These are phyloP conservation scores for Athalia circularis DNA, from an alignment of 2,888 invertebrate genomes.

Conservation along the genomic window DNA sequence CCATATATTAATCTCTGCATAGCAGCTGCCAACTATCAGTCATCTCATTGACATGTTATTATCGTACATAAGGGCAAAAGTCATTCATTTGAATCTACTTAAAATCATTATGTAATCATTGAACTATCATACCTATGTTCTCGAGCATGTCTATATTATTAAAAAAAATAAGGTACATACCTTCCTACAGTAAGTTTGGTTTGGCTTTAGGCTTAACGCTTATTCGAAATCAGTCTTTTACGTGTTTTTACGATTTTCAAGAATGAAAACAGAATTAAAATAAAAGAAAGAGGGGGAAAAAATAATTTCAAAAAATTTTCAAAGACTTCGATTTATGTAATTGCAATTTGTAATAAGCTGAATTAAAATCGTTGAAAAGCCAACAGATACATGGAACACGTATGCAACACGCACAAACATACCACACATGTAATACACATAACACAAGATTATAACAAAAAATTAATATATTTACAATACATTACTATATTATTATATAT, in stretches of 20 bases:
- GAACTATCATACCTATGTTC: constrained; percentile 21
- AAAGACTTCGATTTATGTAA: constrained; percentile 49
- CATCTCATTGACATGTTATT: constrained; percentile 59
- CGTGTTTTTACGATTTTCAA: constrained; percentile 46
- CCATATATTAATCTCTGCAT: constrained; percentile 57
- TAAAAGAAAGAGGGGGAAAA: constrained; percentile 7
- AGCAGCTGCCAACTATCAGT: constrained; percentile 62
- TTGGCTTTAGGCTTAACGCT: constrained; percentile 70
- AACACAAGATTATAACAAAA: constrained; percentile 34
- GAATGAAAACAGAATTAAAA: neutral
- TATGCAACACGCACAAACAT: constrained; percentile 48
- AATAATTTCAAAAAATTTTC: constrained; percentile 15
- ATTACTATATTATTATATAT: constrained; percentile 44
- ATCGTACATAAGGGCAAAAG: constrained; percentile 54
- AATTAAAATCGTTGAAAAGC: constrained; percentile 14
- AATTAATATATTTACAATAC: constrained; percentile 46
- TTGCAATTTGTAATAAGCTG: constrained; percentile 46
- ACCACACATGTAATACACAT: constrained; percentile 43
- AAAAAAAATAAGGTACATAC: too few species aligned
- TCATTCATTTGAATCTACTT: constrained; percentile 56
- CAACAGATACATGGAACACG: constrained; percentile 14
- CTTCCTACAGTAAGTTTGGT: constrained; percentile 60
- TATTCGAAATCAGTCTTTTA: constrained; percentile 59
- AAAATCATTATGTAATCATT: constrained; percentile 62
- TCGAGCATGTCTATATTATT: constrained; percentile 33